These are phyloP conservation scores for Drosophila nigromelanica DNA, from an alignment of 1,140 invertebrate species.

Conservation along the genomic window DNA sequence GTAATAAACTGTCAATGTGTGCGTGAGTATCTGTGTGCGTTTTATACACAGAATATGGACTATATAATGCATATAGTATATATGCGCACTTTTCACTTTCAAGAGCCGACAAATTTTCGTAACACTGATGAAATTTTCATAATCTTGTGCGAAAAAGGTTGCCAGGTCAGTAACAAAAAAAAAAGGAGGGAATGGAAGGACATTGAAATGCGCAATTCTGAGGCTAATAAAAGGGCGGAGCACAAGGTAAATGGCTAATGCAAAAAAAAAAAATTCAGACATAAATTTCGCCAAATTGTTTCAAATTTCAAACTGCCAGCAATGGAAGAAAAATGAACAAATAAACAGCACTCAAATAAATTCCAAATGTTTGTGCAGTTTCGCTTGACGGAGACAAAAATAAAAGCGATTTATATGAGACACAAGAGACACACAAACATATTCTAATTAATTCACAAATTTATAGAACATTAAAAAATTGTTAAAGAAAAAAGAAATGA, in stretches of 20 bases:
- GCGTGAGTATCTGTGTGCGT: slow-evolving; percentile 13
- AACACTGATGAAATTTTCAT: slow-evolving; percentile 73
- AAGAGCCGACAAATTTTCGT: slow-evolving; percentile 59
- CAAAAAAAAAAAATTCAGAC: not conserved
- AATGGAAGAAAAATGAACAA: slow-evolving; percentile 38
- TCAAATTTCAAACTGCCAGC: slow-evolving; percentile 29
- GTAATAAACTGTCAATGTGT: slow-evolving; percentile 62
- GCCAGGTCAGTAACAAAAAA: slow-evolving; percentile 13
- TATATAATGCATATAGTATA: not conserved
- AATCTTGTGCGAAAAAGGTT: slow-evolving; percentile 53
- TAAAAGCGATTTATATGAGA: slow-evolving; percentile 59
- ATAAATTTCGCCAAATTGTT: slow-evolving; percentile 16
- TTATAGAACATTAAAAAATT: slow-evolving; percentile 16
- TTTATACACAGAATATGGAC: too few relatives aligned
- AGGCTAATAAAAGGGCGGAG: too few relatives aligned
- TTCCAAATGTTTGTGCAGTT: slow-evolving; percentile 67
- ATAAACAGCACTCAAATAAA: slow-evolving; percentile 48
- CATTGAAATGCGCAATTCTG: too few relatives aligned
- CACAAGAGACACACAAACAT: slow-evolving; percentile 6
- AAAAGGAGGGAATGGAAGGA: not conserved
- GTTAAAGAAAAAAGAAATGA: not conserved
- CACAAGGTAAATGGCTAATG: not conserved
- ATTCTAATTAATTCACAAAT: slow-evolving; percentile 26
- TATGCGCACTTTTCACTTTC: slow-evolving; percentile 47
- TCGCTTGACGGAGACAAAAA: slow-evolving; percentile 50